These are phyloP conservation scores for Isichthys henryi DNA, from an alignment of 2,113 vertebrate genomes.

Conservation along the genomic window DNA sequence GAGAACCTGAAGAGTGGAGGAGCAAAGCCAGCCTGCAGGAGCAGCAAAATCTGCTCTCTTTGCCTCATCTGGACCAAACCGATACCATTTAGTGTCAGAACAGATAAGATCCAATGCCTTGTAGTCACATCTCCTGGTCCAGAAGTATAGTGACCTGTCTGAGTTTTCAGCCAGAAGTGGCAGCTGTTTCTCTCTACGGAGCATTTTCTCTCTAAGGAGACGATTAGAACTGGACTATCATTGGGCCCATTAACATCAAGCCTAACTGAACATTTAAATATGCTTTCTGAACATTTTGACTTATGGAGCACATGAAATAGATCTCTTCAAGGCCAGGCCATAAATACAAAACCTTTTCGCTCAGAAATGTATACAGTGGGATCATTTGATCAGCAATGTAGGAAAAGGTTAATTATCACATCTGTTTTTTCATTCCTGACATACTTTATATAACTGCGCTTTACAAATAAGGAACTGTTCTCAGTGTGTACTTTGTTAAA, in stretches of 20 bases:
- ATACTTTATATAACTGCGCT: not conserved
- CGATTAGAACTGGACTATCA: not conserved
- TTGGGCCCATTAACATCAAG: not conserved
- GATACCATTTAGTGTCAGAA: not conserved
- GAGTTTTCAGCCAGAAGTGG: not conserved
- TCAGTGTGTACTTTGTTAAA: not conserved
- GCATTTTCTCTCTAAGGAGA: not conserved
- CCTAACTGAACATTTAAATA: not conserved
- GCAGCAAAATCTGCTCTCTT: not conserved
- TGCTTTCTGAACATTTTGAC: not conserved
- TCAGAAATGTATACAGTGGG: not conserved
- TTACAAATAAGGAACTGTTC: conserved; percentile 7
- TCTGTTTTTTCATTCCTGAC: not conserved
- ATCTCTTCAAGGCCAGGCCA: not conserved
- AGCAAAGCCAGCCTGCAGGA: not conserved
- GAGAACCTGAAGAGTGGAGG: not conserved
- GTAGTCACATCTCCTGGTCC: not conserved
- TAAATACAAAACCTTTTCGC: not conserved
- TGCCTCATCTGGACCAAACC: not conserved
- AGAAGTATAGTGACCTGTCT: not conserved
- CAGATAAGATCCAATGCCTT: not conserved
- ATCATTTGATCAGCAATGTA: not conserved
- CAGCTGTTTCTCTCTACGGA: not conserved
- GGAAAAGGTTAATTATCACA: not conserved
- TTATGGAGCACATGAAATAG: not conserved